Conservation (phyloP, 2,888 invertebrate species). For the Junonia oenone region DNA sequence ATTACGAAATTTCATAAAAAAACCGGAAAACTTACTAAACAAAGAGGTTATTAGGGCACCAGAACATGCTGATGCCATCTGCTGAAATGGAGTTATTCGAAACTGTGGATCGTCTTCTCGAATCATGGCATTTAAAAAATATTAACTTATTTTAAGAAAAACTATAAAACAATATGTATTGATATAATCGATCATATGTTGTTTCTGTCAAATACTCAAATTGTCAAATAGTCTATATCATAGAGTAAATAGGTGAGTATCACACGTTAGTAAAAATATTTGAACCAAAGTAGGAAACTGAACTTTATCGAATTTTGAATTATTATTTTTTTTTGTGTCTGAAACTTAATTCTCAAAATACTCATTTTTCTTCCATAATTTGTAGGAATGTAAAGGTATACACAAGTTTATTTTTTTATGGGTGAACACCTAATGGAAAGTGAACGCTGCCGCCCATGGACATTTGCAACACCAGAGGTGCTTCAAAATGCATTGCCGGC, state of each 20-base stretch:
- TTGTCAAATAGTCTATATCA: background rate
- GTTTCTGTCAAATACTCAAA: slow-evolving; percentile 6
- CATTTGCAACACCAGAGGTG: too few species aligned
- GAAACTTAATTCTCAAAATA: too few species aligned
- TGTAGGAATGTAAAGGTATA: too few species aligned
- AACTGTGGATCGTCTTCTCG: slow-evolving; percentile 86
- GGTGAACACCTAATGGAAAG: too few species aligned
- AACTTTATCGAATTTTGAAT: too few species aligned
- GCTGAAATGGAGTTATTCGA: slow-evolving; percentile 88
- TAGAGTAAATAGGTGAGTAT: background rate
- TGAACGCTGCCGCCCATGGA: too few species aligned
- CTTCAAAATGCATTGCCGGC: too few species aligned
- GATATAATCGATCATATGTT: slow-evolving; percentile 29
- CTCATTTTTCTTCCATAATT: too few species aligned
- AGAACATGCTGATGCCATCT: slow-evolving; percentile 91
- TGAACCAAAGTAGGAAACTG: background rate
- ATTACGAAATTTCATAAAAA: background rate
- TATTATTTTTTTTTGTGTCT: too few species aligned
- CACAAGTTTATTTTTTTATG: too few species aligned
- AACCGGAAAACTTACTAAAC: slow-evolving; percentile 82
- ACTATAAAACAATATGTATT: slow-evolving; percentile 2
- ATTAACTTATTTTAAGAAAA: slow-evolving; percentile 17
- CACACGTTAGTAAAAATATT: background rate
- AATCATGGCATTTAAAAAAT: slow-evolving; percentile 51
- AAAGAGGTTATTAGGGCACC: slow-evolving; percentile 94